Evolutionary conservation across 53 echinoderm and acorn worm genomes (phyloP), one percentile per base, ranked within the genome.

Genomic region (Hippasteria phrygiana): DNA sequence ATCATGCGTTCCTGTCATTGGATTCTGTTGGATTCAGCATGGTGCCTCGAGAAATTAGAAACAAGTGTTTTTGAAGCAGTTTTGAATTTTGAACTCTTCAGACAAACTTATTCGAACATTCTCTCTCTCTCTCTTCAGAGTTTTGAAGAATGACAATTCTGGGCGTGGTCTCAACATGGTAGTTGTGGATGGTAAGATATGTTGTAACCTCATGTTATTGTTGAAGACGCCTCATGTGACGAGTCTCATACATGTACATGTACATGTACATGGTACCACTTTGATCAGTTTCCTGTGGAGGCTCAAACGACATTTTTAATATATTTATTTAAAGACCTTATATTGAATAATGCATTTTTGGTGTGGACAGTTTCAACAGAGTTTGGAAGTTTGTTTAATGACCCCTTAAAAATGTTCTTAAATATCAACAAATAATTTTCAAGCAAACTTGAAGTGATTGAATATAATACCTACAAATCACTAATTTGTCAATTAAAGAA

Each of bases 161-260:
- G 55, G 71, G 1, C 26, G 90, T 82, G 90, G 90, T 42, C 72
- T 90, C 9, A 90, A 90, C 62, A 41, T 90, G 34, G 90, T 56
- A 43, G 73, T 56, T 1, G 36, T 90, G 43, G 72, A 82, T 31
- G 90, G 90, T 90, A 73, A 90, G 73, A 43, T 31, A 29, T 50
- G 2, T 9, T 50, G 2, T 9, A 4, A 40, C 11, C 41, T 27
- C 13, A 43, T 7, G 5, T 75, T 36, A 53, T 22, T 24, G 17
- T 7, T 48, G 12, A 77, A 18, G 5, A 38, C n/a, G 13, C 1
- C 13, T 18, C 38, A 71, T 29, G 9, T 0, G 33, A 63, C 26
- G 22, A 10, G 10, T 63, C 4, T 10, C 3, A 20, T 12, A 18
- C 3, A 56, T 10, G 17, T 56, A 56, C 39, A 38, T 35, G 37